Evolutionary conservation across 1,140 invertebrate species (phyloP), one percentile per base, ranked within the genome.

Genomic region (Eumeta japonica): DNA sequence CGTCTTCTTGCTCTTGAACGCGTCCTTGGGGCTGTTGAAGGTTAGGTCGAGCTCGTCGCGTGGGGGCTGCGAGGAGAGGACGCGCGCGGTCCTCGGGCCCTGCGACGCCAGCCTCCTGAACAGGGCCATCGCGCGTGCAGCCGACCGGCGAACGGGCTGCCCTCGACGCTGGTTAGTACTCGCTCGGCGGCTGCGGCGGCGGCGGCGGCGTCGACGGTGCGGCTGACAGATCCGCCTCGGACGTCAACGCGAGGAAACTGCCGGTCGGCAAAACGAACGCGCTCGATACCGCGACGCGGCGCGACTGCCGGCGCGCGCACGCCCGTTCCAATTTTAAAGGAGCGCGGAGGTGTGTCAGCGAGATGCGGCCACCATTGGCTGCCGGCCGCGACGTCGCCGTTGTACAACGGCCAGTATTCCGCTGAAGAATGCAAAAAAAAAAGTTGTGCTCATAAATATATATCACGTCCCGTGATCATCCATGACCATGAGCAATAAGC

Each of bases 1-100:
- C 39, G 90, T 97, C 37, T 90, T 94, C 81, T 99, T 98, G 75
- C 93, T 97, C 75, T 93, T 93, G 68, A 91, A 90, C 17, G 88
- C 83, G 29, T 88, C 87, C 42, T 84, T 79, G 7, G 86, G 83
- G 76, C 89, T 85, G 64, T 86, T 84, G 74, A 91, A 98, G 45
- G 83, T 84, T 37, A 95, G 81, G 77, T 98, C 95, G 28, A 97
- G 76, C 1, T 86, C 85, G 74, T 94, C 90, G 35, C 80, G 76
- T 3, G 55, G 49, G 38, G 58, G 41, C 3, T 58, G 49, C 5
- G 62, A 46, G 15, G 64, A 45, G 16, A 70, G 46, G 28, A 55
- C 55, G 12, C 68, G 58, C 16, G 62, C 55, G 37, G 55, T 51
- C 13, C 59, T 50, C 38, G 66, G 68, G 46, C 51, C 54, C 40